phyloP scores from a whole-genome alignment of 2,888 invertebrate species.

The Bellardia bayeri region DNA sequence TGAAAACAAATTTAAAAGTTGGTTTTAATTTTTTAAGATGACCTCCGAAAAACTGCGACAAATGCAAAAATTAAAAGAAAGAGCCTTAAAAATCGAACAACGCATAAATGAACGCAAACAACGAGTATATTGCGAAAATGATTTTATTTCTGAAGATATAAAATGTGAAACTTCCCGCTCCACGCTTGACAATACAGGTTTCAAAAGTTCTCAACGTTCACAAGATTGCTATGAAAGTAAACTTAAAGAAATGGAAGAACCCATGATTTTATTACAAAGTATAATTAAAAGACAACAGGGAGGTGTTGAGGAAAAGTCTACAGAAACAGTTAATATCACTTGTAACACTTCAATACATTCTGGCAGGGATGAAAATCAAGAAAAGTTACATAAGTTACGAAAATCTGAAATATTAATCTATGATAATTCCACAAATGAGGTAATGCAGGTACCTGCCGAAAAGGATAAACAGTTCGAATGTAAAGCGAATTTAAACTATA shows the following conservation, averaged over 20 bases:
- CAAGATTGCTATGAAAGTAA: slow-evolving; percentile 40
- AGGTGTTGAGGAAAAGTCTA: slow-evolving; percentile 21
- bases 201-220: slow-evolving; percentile 30
- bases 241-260: slow-evolving; percentile 53
- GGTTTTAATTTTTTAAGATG: slow-evolving; percentile 78
- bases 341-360: background rate
- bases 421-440: slow-evolving; percentile 76
- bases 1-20: background rate
- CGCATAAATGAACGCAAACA: slow-evolving; percentile 67
- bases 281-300: slow-evolving; percentile 34
- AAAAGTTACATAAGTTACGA: slow-evolving; percentile 76
- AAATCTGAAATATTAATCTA: slow-evolving; percentile 81
- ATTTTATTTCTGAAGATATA: slow-evolving; percentile 3
- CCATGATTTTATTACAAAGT: slow-evolving; percentile 50
- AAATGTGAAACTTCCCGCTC: slow-evolving; percentile 18
- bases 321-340: background rate
- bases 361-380: slow-evolving; percentile 30
- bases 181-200: background rate
- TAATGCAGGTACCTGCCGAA: slow-evolving; percentile 54
- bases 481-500: slow-evolving; percentile 18
- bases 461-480: slow-evolving; percentile 3
- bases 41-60: slow-evolving; percentile 79
- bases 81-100: slow-evolving; percentile 78
- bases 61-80: slow-evolving; percentile 78
- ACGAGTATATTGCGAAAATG: background rate